Evolutionary conservation across 2,888 invertebrate species (phyloP).

Genomic region (Perdita meconis): DNA sequence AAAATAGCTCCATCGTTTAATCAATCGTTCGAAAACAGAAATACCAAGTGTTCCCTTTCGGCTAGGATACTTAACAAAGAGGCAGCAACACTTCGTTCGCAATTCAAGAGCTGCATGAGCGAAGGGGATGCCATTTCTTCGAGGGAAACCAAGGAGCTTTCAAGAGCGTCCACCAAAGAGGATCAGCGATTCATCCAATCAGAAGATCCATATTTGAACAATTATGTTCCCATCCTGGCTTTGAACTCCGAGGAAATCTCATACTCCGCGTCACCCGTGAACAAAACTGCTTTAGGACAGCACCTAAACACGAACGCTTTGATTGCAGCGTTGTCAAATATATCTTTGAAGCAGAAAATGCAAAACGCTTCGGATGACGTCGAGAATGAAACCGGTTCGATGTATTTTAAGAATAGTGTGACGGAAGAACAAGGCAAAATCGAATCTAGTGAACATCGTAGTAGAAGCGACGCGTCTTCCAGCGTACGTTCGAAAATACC

Average conservation of each 20-base stretch:
- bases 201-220: too few species aligned
- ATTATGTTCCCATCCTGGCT: slow-evolving; percentile 49
- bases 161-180: background rate
- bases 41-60: background rate
- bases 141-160: background rate
- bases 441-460: background rate
- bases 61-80: background rate
- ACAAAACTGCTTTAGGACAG: slow-evolving; percentile 40
- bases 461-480: background rate
- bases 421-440: background rate
- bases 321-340: slow-evolving; percentile 68
- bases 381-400: background rate
- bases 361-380: background rate
- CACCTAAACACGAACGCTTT: slow-evolving; percentile 64
- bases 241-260: slow-evolving; percentile 68
- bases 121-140: background rate
- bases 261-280: slow-evolving; percentile 54
- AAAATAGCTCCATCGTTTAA: too few species aligned
- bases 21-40: background rate
- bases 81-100: background rate
- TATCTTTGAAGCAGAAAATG: slow-evolving; percentile 48
- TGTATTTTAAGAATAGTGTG: background rate
- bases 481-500: slow-evolving; percentile 53
- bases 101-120: background rate
- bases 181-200: background rate